These are phyloP conservation scores for Saguinus midas DNA, from an alignment of 2,113 vertebrate species.

Conservation along the genomic window DNA sequence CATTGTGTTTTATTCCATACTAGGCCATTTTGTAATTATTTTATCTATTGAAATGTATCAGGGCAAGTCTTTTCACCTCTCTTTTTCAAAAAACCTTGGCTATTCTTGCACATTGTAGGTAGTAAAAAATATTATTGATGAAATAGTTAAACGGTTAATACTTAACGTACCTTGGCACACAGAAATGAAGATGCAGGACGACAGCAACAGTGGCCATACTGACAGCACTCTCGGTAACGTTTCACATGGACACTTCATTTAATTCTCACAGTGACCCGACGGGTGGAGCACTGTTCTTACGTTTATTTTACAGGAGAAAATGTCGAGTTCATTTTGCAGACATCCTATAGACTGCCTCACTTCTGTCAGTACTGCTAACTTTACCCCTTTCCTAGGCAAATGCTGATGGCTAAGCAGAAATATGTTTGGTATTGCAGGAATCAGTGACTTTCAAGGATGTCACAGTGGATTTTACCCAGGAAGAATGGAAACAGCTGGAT, in stretches of 20 bases:
- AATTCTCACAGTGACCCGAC: background rate
- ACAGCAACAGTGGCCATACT: no score
- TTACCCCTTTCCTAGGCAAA: background rate
- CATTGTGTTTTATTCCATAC: background rate
- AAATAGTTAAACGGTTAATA: background rate
- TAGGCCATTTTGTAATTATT: background rate
- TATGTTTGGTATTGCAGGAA: constrained; percentile 67
- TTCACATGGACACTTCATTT: background rate
- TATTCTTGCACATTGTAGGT: background rate
- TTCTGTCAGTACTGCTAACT: background rate
- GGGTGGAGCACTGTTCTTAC: background rate
- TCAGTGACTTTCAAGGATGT: constrained; percentile 79
- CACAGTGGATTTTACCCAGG: constrained; percentile 73
- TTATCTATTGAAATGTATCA: background rate
- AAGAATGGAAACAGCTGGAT: constrained; percentile 77
- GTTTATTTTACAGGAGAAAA: background rate
- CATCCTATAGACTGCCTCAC: background rate
- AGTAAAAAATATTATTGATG: background rate
- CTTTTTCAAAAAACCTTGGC: background rate
- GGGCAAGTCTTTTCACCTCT: background rate
- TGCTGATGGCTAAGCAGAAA: background rate
- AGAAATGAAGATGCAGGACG: background rate
- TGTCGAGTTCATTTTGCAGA: background rate
- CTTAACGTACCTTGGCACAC: background rate
- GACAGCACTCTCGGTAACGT: background rate